These are phyloP conservation scores for Chondrilla cf. caribensis DNA, from an alignment of 37 sponge, comb jelly and placozoan species.

Conservation along the genomic window DNA sequence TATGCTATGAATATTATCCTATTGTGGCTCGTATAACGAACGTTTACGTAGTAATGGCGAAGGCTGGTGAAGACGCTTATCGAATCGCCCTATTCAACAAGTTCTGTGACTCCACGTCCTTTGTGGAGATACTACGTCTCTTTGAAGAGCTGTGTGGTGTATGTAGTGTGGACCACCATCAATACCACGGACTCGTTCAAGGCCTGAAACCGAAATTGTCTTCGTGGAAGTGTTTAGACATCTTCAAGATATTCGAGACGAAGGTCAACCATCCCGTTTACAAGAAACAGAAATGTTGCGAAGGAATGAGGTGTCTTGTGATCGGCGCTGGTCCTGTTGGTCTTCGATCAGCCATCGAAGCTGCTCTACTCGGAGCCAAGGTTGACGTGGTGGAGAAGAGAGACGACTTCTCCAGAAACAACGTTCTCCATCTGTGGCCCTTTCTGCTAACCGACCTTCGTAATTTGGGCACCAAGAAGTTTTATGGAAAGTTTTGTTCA, in stretches of 20 bases:
- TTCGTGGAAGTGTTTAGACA: slow-evolving; percentile 54
- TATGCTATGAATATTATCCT: too few species aligned
- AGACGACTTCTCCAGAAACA: slow-evolving; percentile 74
- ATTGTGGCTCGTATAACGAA: too few species aligned
- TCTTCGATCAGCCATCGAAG: slow-evolving; percentile 85
- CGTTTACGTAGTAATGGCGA: too few species aligned
- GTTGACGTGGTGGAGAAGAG: slow-evolving; percentile 95
- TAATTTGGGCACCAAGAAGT: slow-evolving; percentile 88
- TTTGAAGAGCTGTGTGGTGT: slow-evolving; percentile 44
- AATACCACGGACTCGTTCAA: slow-evolving; percentile 57
- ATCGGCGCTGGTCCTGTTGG: slow-evolving; percentile 95
- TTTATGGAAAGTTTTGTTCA: slow-evolving; percentile 85
- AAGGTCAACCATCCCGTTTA: slow-evolving; percentile 59
- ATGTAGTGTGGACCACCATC: slow-evolving; percentile 35
- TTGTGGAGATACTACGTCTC: slow-evolving; percentile 28
- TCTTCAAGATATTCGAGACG: slow-evolving; percentile 79
- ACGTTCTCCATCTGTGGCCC: slow-evolving; percentile 95
- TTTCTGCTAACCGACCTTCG: slow-evolving; percentile 85
- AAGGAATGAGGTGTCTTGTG: slow-evolving; percentile 62
- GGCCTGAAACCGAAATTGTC: slow-evolving; percentile 55
- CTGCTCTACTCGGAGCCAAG: slow-evolving; percentile 84
- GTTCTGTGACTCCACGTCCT: slow-evolving; percentile 41
- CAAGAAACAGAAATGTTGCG: slow-evolving; percentile 44
- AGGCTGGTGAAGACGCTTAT: too few species aligned
- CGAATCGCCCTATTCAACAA: not conserved